Evolutionary conservation across 2,888 invertebrate genomes (phyloP), one percentile per base, ranked within the genome.

Genomic region (Galerucella calmariensis): DNA sequence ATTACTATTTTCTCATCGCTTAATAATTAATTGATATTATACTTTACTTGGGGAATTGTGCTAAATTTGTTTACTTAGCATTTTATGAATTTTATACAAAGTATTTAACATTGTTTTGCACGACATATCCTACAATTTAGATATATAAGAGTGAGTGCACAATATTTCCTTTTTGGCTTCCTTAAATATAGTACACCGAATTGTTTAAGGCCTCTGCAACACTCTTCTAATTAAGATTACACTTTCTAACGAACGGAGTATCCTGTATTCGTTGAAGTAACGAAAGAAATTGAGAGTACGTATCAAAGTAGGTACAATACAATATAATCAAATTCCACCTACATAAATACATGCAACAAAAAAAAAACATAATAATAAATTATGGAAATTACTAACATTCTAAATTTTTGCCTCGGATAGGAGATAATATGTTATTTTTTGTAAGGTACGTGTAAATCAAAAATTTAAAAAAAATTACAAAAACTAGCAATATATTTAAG

Each of bases 391-490:
- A 83, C 80, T 80, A 80, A 84, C 83, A 85, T 85, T 86, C 85
- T 85, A 86, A 85, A 86, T 82, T 84, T 82, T 84, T 84, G 85
- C 86, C 85, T 85, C 81, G 24, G 82, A 84, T 84, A 84, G 83
- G 77, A 82, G 81, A 82, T 79, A 56, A 78, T 80, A 78, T 80
- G 79, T 83, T 83, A 83, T 84, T 84, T 84, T 84, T 82, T 83
- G 82, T 83, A 82, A 82, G 77, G 74, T 66, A 78, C 77, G 75
- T 79, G 63, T 65, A 44, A 65, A 65, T 65, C 63, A 65, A 65
- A 75, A 75, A 81, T 79, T 79, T 77, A 79, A 80, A 79, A 72
- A 72, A 76, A 78, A 72, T 79, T 78, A 80, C 78, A 75, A 80
- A 79, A 79, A 74, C 77, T 82, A 82, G 81, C 81, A 81, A 82